phyloP scores from a whole-genome alignment of 2,888 invertebrate species.

The Acrocyrtus sp. region DNA sequence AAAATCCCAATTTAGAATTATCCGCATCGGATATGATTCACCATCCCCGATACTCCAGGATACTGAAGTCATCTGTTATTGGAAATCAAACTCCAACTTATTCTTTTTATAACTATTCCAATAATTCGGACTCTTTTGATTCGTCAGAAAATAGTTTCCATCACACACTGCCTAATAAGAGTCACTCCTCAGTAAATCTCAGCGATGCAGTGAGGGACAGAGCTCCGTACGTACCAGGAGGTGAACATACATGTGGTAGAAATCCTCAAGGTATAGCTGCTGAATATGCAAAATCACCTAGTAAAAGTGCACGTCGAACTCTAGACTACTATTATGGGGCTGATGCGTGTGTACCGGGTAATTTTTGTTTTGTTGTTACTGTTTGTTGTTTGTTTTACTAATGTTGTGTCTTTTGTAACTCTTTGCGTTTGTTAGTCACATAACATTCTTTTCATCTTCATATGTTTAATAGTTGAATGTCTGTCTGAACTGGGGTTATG shows the following conservation, averaged over 20 bases:
- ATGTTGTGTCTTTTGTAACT: too few relatives aligned
- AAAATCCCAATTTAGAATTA: constrained; percentile 59
- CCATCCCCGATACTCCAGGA: constrained; percentile 57
- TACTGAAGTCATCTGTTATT: constrained; percentile 32
- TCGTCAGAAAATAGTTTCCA: constrained; percentile 23
- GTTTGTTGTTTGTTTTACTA: constrained; percentile 14
- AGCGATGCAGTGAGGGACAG: constrained; percentile 55
- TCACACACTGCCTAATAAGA: constrained; percentile 20
- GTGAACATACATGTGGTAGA: constrained; percentile 9
- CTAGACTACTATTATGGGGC: constrained; percentile 62
- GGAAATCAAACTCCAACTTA: constrained; percentile 8
- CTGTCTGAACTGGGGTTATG: too few relatives aligned
- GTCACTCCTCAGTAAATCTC: constrained; percentile 54
- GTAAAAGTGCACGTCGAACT: constrained; percentile 57
- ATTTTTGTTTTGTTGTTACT: constrained; percentile 36
- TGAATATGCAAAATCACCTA: constrained; percentile 54
- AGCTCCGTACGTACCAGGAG: constrained; percentile 49
- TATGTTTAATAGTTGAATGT: too few relatives aligned
- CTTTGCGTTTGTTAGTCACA: too few relatives aligned
- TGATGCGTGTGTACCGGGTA: constrained; percentile 61
- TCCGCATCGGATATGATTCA: constrained; percentile 59
- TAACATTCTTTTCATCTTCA: too few relatives aligned
- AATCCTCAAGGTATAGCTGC: constrained; percentile 43
- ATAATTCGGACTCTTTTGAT: constrained; percentile 9
- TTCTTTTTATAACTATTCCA: constrained; percentile 38